Percentiles rank a stretch among this genome's conserved stretches.
These are phyloP conservation scores for Eilema caniola DNA, from an alignment of 2,888 invertebrate genomes.

Conservation along the genomic window DNA sequence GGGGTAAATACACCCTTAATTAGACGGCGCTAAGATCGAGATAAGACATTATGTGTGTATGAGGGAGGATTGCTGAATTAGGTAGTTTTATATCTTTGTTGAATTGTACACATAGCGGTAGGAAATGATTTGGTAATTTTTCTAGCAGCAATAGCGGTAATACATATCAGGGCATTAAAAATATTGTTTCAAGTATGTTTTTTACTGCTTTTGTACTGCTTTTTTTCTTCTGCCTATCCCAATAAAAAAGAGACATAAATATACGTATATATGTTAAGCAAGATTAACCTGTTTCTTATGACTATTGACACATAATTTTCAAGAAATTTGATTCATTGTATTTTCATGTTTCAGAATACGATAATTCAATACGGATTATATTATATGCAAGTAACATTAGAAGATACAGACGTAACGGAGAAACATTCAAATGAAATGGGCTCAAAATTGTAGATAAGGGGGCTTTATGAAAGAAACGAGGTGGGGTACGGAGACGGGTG, in stretches of 20 bases:
- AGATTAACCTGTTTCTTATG: too few relatives aligned
- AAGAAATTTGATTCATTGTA: neutral
- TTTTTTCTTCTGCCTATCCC: neutral
- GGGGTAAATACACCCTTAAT: conserved; percentile 58
- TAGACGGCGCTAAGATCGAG: conserved; percentile 46
- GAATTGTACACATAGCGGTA: conserved; percentile 9
- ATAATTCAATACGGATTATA: neutral
- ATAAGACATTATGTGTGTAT: conserved; percentile 19
- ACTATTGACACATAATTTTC: neutral
- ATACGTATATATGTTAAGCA: neutral
- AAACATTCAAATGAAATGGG: conserved; percentile 83
- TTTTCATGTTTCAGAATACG: neutral
- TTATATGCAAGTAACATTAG: conserved; percentile 38
- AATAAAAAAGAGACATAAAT: neutral
- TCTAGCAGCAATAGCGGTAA: too few relatives aligned
- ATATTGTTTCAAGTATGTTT: neutral
- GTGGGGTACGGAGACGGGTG: conserved; percentile 43
- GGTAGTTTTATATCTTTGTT: conserved; percentile 24
- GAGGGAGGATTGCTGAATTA: conserved; percentile 27
- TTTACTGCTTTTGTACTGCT: too few relatives aligned
- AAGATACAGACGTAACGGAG: conserved; percentile 68
- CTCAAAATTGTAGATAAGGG: conserved; percentile 82
- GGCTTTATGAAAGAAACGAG: conserved; percentile 76
- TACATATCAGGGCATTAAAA: neutral
- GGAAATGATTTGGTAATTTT: neutral